These are phyloP conservation scores for Disparrhopalites patrizii DNA, from an alignment of 2,888 invertebrate species.

Conservation along the genomic window DNA sequence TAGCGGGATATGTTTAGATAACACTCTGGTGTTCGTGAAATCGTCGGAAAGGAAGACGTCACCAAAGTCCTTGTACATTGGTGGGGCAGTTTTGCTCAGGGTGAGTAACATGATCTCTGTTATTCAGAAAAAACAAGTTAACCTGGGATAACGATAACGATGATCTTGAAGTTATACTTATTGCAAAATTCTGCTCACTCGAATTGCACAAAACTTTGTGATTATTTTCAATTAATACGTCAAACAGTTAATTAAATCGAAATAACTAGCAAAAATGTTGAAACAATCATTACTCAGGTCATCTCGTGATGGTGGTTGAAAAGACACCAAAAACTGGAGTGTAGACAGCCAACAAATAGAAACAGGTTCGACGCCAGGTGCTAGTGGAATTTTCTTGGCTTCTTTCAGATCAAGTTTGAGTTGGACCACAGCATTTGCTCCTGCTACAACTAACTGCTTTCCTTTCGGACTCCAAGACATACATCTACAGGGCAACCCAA, in stretches of 20 bases:
- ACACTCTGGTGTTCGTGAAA: neutral
- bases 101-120: conserved; percentile 22
- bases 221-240: neutral
- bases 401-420: conserved; percentile 24
- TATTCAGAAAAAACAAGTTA: neutral
- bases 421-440: conserved; percentile 12
- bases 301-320: conserved; percentile 1
- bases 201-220: neutral
- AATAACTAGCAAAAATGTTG: neutral
- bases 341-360: conserved; percentile 20
- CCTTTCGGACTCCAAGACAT: conserved; percentile 30
- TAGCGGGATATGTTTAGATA: conserved; percentile 8
- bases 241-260: too few species aligned
- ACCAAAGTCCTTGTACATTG: conserved; percentile 21
- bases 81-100: conserved; percentile 16
- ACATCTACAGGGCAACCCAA: too few species aligned
- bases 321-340: conserved; percentile 16
- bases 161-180: neutral
- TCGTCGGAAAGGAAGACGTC: conserved; percentile 24
- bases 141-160: too few species aligned
- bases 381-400: conserved; percentile 21
- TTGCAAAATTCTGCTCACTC: too few species aligned
- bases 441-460: conserved; percentile 21
- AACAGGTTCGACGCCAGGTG: neutral
- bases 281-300: conserved; percentile 13